These are phyloP conservation scores for Nansenia antarctica DNA, from an alignment of 2,113 vertebrate genomes.

Conservation along the genomic window DNA sequence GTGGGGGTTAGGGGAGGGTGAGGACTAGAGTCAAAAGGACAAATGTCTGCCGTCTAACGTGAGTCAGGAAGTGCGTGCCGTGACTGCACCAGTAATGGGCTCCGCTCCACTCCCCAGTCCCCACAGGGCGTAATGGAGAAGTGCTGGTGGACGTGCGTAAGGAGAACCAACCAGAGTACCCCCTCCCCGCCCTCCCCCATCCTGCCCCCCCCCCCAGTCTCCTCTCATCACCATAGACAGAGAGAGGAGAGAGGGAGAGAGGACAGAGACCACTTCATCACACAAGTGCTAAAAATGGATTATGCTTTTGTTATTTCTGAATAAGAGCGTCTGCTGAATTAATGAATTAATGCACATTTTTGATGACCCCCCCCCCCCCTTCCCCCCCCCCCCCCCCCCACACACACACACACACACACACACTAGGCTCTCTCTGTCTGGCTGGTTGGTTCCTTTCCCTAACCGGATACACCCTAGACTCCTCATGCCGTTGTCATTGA, in stretches of 20 bases:
- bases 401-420: too few species aligned
- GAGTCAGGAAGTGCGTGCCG: neutral
- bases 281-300: slow-evolving; percentile 35
- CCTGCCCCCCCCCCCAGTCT: neutral
- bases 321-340: slow-evolving; percentile 49
- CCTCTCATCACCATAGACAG: too few species aligned
- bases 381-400: too few species aligned
- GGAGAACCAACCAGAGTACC: too few species aligned
- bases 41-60: slow-evolving; percentile 3
- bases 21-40: slow-evolving; percentile 19
- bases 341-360: slow-evolving; percentile 64
- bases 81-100: neutral
- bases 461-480: slow-evolving; percentile 70
- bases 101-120: slow-evolving; percentile 14
- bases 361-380: slow-evolving; percentile 56
- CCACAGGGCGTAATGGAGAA: neutral
- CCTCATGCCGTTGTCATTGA: slow-evolving; percentile 69
- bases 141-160: too few species aligned
- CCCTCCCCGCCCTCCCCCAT: neutral
- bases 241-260: neutral
- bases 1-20: slow-evolving; percentile 31
- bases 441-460: slow-evolving; percentile 48
- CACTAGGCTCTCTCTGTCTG: slow-evolving; percentile 49
- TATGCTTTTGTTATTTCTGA: slow-evolving; percentile 43
- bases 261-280: slow-evolving; percentile 38